phyloP scores from a whole-genome alignment of 2,113 vertebrate species.

The Pelecanoides urinatrix region DNA sequence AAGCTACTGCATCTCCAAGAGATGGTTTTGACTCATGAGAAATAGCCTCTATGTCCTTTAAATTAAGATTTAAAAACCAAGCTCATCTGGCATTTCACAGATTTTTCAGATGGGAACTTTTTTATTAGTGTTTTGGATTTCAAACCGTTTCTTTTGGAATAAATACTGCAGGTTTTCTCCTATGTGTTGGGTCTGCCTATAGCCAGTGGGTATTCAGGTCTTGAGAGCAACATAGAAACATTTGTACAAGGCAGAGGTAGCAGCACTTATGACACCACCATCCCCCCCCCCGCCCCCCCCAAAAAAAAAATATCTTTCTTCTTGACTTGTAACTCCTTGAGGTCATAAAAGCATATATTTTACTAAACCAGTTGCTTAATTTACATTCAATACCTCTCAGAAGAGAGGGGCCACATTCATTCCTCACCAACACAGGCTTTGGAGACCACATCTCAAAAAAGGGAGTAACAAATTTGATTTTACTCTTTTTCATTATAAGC shows the following conservation, averaged over 20 bases:
- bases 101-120: not conserved
- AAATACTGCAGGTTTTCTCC: not conserved
- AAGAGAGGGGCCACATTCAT: not conserved
- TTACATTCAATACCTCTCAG: not conserved
- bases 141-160: not conserved
- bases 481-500: not conserved
- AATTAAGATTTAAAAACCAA: not conserved
- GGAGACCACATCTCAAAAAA: not conserved
- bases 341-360: not conserved
- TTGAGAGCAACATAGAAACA: not conserved
- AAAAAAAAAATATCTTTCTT: not conserved
- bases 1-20: not conserved
- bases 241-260: not conserved
- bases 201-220: not conserved
- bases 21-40: not conserved
- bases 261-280: not conserved
- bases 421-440: not conserved
- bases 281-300: too few relatives aligned
- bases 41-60: not conserved
- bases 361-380: not conserved
- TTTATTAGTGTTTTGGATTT: not conserved
- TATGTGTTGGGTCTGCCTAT: too few relatives aligned
- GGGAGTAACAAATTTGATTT: not conserved
- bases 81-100: not conserved
- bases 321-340: not conserved